Percentiles rank a stretch among this genome's conserved stretches.
Conservation (phyloP, 1,140 invertebrate species). For the Patella vulgata region DNA sequence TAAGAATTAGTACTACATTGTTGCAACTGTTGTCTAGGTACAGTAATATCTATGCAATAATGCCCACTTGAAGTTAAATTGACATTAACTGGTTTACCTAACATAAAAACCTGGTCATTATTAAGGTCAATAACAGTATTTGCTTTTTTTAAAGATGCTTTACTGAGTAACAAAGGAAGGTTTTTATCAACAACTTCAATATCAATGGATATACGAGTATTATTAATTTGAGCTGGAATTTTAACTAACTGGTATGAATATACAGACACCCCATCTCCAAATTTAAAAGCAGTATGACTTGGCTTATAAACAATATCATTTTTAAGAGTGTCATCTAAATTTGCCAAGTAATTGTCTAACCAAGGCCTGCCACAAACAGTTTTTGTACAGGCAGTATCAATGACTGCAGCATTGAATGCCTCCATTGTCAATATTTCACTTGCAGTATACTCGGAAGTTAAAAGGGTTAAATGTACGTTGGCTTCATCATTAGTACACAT, state of each 20-base stretch:
- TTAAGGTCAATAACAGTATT: conserved; percentile 21
- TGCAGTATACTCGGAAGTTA: not conserved
- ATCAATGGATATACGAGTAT: conserved; percentile 22
- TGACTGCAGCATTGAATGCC: conserved; percentile 17
- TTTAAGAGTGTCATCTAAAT: not conserved
- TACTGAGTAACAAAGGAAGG: conserved; percentile 31
- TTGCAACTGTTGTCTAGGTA: too few relatives aligned
- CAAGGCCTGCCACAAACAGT: conserved; percentile 15
- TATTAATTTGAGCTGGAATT: conserved; percentile 26
- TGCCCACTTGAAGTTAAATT: conserved; percentile 34
- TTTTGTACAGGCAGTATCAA: conserved; percentile 23
- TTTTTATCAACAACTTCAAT: conserved; percentile 25
- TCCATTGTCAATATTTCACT: conserved; percentile 22
- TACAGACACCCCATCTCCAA: too few relatives aligned
- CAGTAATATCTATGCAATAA: conserved; percentile 24
- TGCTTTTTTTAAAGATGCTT: conserved; percentile 24
- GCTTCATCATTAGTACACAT: conserved; percentile 4
- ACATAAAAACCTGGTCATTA: conserved; percentile 26
- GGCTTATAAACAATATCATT: not conserved
- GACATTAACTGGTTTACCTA: conserved; percentile 20
- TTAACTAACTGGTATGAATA: conserved; percentile 15
- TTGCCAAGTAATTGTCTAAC: conserved; percentile 19
- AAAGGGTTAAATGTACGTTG: conserved; percentile 15
- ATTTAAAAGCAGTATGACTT: too few relatives aligned
- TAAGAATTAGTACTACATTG: too few relatives aligned